Evolutionary conservation across 2,888 invertebrate species (phyloP), one percentile per base, ranked within the genome.

Genomic region (Heteromyza rotundicornis): DNA sequence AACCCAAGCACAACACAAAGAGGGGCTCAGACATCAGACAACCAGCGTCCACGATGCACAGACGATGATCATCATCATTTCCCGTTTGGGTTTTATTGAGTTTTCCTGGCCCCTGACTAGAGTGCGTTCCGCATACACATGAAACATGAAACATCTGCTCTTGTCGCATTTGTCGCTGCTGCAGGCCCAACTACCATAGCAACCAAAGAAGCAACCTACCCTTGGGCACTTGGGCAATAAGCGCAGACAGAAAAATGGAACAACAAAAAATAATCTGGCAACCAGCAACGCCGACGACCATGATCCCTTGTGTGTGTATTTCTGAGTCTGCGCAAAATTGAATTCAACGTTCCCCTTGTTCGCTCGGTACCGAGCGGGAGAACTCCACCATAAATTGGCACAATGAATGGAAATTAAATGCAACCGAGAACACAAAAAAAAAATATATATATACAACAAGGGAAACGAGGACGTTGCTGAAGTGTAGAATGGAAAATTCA

Each of bases 351-450:
- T 7, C 40, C 40, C 40, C 40, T 40, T 12, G n/a, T n/a, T 7
- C 40, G 40, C 7, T 19, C 32, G 16, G 32, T 53, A 10, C 27
- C 14, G 52, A 53, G n/a, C 32, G 40, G n/a, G n/a, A 7, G 12
- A 3, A n/a, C 14, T 40, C 40, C 12, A n/a, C 40, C 40, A 14
- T 53, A 53, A 53, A 53, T 53, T 53, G 53, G 53, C 32, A 53
- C 53, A 53, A 53, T 53, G 53, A 53, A 53, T 53, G 53, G 32
- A 53, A 53, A 53, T 53, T 53, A 53, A 53, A 53, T 53, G 53
- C 53, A 32, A 32, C 7, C n/a, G 24, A 52, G 2, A 14, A 40
- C n/a, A n/a, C n/a, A n/a, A n/a, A n/a, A n/a, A n/a, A n/a, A n/a
- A n/a, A n/a, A n/a, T n/a, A n/a, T n/a, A n/a, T n/a, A n/a, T 12